Evolutionary conservation across 2,113 vertebrate species (phyloP).

Genomic region (Gallinago paraguaiae): DNA sequence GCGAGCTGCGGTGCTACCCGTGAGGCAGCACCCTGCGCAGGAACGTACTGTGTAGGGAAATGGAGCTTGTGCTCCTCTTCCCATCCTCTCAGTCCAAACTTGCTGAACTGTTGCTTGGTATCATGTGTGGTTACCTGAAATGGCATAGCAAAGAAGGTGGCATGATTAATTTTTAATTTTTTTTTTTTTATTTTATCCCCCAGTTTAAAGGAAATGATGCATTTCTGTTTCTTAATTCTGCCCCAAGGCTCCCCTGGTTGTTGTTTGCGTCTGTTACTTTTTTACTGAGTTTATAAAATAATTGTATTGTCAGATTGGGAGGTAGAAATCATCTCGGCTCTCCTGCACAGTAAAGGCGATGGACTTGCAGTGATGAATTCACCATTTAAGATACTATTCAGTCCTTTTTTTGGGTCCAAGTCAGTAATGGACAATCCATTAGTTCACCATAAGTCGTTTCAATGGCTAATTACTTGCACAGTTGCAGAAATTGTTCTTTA

Average conservation of each 20-base stretch:
- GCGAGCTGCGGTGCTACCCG: rapidly evolving
- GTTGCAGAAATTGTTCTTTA: slow-evolving; percentile 44
- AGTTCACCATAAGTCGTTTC: neutral
- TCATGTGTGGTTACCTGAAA: neutral
- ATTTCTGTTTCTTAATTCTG: neutral
- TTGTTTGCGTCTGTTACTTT: neutral
- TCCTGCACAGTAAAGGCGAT: neutral
- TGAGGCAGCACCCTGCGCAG: neutral
- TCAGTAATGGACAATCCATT: slow-evolving; percentile 21
- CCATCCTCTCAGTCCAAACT: rapidly evolving
- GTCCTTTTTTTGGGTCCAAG: neutral
- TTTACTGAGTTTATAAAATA: neutral
- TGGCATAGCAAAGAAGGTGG: neutral
- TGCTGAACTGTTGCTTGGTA: neutral
- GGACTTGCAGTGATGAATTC: neutral
- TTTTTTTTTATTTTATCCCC: neutral
- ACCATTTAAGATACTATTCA: neutral
- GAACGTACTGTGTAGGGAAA: neutral
- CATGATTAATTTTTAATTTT: neutral
- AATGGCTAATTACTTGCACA: slow-evolving; percentile 37
- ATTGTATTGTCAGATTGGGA: neutral
- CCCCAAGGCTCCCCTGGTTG: neutral
- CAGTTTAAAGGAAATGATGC: neutral
- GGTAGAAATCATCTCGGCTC: neutral
- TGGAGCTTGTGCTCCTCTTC: neutral